A percentile compares a stretch with the other conserved stretches of the same genome.
phyloP scores from a whole-genome alignment of 2,888 invertebrate species.

The Drosophila seclusa region DNA sequence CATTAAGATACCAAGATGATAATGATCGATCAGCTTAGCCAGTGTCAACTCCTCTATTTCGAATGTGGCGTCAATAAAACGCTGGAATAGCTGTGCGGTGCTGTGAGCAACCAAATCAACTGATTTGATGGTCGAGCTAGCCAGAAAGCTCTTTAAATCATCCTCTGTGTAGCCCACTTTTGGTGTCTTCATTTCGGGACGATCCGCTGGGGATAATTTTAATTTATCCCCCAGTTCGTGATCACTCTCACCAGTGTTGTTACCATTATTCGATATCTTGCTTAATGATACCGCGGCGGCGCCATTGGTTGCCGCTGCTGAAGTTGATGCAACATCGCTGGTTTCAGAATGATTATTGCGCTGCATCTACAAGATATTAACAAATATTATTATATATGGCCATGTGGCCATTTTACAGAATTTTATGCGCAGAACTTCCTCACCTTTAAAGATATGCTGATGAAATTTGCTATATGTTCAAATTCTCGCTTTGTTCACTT shows the following conservation, averaged over 20 bases:
- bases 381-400: background rate
- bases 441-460: background rate
- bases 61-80: conserved; percentile 1
- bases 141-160: conserved; percentile 1
- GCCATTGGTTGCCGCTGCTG: background rate
- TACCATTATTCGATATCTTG: background rate
- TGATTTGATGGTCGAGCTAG: background rate
- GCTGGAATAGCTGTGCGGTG: conserved; percentile 15
- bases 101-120: background rate
- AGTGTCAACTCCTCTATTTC: background rate
- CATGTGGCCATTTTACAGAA: background rate
- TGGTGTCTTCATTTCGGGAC: background rate
- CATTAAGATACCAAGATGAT: conserved; percentile 53
- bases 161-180: background rate
- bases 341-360: no score
- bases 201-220: background rate
- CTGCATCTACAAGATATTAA: background rate
- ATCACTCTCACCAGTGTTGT: background rate
- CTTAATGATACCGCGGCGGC: background rate
- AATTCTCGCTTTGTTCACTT: background rate
- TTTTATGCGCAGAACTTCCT: background rate
- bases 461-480: background rate
- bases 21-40: conserved; percentile 47
- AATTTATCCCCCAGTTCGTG: background rate
- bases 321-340: background rate